Evolutionary conservation across 2,888 invertebrate species (phyloP), one percentile per base, ranked within the genome.

Genomic region (Acleris literana): DNA sequence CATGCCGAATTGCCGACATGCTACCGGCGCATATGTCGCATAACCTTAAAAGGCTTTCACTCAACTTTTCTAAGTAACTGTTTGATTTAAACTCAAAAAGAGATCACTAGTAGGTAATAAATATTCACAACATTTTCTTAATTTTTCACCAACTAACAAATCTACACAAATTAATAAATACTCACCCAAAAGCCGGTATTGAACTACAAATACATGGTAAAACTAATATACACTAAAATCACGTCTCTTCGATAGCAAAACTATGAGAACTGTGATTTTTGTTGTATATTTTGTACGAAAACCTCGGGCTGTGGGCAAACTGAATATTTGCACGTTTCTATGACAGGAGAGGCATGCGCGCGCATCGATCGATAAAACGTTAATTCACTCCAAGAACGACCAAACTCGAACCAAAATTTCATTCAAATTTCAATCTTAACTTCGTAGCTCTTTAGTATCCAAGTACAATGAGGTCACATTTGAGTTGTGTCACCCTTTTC

Each of bases 291-390:
- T 53, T 56, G 43, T 44, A 18, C 65, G 68, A 74, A 76, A 77
- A 76, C 76, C 83, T 83, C 75, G 53, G 70, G 69, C 67, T 25
- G 54, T 33, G 49, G 22, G 71, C 79, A 79, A 71, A 68, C 72
- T 73, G 76, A 78, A 74, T 83, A 87, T 84, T 85, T 84, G 85
- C 83, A 80, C 77, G 69, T 76, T 80, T 70, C 72, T 71, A 68
- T 82, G 85, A 81, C 86, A 84, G 75, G 72, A 72, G 74, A 49
- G 22, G 43, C 44, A 52, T 90, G 91, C 91, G 91, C 91, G 90
- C 91, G 91, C 91, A 90, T 13, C 63, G 80, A 86, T 90, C 90
- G 80, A 88, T 90, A 82, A 16, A 39, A 72, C 9, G 22, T 48
- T 7, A n/a, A 25, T 44, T 58, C 13, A 66, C 33, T 53, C 53